These are phyloP conservation scores for Tridacna crocea DNA, from an alignment of 2,888 invertebrate species.

Conservation along the genomic window DNA sequence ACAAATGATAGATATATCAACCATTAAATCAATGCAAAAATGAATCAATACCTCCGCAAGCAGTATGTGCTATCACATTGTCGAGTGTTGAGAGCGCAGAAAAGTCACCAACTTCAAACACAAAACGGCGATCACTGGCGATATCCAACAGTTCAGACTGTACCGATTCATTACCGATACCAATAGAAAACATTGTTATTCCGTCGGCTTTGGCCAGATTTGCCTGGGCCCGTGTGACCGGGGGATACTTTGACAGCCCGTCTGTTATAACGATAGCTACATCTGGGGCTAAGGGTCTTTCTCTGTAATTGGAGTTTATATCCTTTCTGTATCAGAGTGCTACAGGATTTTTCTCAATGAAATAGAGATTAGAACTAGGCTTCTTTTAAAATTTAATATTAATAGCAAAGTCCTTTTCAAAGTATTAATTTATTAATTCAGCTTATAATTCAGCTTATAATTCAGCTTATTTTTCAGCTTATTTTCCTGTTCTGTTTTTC, in stretches of 20 bases:
- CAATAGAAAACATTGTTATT: constrained; percentile 61
- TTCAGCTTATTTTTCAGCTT: no score
- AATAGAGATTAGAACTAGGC: no score
- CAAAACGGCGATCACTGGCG: constrained; percentile 43
- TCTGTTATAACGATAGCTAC: constrained; percentile 60
- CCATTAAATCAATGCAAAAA: no score
- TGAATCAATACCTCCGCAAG: constrained; percentile 51
- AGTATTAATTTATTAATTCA: no score
- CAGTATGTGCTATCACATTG: constrained; percentile 52
- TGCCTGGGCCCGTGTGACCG: constrained; percentile 47
- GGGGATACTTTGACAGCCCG: constrained; percentile 57
- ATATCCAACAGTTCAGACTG: constrained; percentile 48
- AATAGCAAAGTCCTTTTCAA: no score
- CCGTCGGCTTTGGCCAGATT: constrained; percentile 51
- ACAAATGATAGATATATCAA: no score
- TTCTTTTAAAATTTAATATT: no score
- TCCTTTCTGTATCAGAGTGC: no score
- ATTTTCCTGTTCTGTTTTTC: no score
- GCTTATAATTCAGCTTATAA: no score
- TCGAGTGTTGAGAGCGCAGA: constrained; percentile 44
- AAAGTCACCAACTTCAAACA: constrained; percentile 55
- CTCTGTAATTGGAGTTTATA: constrained; percentile 29
- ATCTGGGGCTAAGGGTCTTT: constrained; percentile 54
- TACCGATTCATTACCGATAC: constrained; percentile 58
- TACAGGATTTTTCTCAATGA: no score